Base-by-base conservation (phyloP, 2,888 invertebrate genomes). In the Pyrrhosoma nymphula region DNA sequence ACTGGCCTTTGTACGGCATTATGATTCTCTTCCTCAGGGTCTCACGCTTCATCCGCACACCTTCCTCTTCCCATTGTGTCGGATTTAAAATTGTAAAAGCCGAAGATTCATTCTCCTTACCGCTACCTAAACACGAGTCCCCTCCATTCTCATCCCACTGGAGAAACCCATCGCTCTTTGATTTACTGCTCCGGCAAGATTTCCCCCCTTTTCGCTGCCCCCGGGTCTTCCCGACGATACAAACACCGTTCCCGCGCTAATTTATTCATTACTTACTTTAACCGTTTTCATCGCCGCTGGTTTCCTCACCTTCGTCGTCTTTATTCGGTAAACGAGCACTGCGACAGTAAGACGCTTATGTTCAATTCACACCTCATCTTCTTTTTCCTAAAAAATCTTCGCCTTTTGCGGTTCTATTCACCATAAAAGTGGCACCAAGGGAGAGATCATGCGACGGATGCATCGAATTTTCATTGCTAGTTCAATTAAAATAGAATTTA, bases 201-300 rank as follows among this genome's bases (percentile, higher is more conserved):
- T 69, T 90, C 56, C 91, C 63, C 60, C 63, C 8, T 23, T 91
- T 91, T 91, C 91, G 63, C 63, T 63, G 91, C 91, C 63, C 39
- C 23, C 47, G n/a, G 91, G 91, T 56, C 23, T 20, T 26, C 26
- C 69, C 26, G 69, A n/a, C 4, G 35, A 18, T 26, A 63, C 60
- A 63, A 26, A 30, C 91, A 35, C 63, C 10, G 39, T 18, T 23
- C 47, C 39, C 39, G 88, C 18, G 60, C 63, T 63, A 91, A 91
- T 91, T 60, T 91, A 91, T 91, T 56, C 91, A 91, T 60, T 39
- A 63, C 60, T 35, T 8, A 39, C 60, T 63, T 47, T 60, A 63
- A 91, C 56, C 60, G 35, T 60, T 35, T 60, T 63, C 60, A 91
- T 91, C 39, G 35, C 60, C 23, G 39, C 35, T 20, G 39, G 91